A percentile compares a stretch with the other conserved stretches of the same genome.
Conservation (phyloP, 2,797 vertebrate genomes). For the Rhinichthys osculus region DNA sequence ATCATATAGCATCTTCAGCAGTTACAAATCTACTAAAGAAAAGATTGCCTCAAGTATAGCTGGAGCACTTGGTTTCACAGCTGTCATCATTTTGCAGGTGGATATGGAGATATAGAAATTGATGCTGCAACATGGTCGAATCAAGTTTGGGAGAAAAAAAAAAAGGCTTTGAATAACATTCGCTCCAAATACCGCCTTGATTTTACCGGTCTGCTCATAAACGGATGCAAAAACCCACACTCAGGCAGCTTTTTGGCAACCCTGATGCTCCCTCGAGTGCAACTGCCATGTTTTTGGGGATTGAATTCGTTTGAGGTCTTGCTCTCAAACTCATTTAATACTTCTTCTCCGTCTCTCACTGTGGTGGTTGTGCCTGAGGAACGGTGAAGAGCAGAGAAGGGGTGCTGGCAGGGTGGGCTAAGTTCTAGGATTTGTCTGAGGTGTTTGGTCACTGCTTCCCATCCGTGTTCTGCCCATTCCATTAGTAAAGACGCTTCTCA, state of each 20-base stretch:
- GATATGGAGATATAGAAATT: background rate
- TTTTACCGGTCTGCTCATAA: constrained; percentile 1
- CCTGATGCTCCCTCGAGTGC: constrained; percentile 72
- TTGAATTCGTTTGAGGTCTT: constrained; percentile 29
- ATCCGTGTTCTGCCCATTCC: constrained; percentile 54
- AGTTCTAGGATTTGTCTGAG: constrained; percentile 64
- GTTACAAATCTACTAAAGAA: constrained; percentile 38
- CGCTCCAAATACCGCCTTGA: background rate
- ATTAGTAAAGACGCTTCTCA: constrained; percentile 93
- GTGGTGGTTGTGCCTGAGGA: constrained; percentile 48
- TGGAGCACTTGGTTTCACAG: constrained; percentile 27
- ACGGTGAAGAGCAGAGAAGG: constrained; percentile 35
- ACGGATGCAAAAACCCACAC: constrained; percentile 24
- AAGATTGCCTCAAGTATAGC: constrained; percentile 45
- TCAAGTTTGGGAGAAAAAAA: background rate
- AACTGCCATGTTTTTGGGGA: constrained; percentile 60
- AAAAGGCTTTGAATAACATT: constrained; percentile 1
- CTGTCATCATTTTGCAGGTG: constrained; percentile 18
- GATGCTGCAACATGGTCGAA: background rate
- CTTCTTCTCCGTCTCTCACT: constrained; percentile 31
- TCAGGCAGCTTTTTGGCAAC: constrained; percentile 59
- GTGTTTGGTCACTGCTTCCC: constrained; percentile 75
- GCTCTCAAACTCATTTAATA: constrained; percentile 30
- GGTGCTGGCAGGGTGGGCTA: constrained; percentile 52
- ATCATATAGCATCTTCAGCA: constrained; percentile 41